Conservation (phyloP, 2,888 invertebrate genomes). For the Pristionchus entomophagus region DNA sequence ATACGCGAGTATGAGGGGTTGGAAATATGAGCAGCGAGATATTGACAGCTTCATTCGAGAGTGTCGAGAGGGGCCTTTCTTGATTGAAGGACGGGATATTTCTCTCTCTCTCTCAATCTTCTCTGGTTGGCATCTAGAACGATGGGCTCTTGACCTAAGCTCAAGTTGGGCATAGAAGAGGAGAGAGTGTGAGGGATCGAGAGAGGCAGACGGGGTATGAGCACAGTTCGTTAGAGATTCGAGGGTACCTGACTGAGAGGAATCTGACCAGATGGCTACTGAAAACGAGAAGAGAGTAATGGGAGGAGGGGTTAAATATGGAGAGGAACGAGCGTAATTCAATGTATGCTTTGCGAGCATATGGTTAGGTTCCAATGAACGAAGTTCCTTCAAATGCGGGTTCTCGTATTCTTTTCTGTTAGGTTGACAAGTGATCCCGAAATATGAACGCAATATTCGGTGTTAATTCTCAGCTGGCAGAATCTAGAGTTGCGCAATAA, state of each 20-base stretch:
- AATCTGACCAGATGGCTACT: background rate
- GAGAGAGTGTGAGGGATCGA: background rate
- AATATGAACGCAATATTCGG: too few species aligned
- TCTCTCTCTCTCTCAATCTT: background rate
- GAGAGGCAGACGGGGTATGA: background rate
- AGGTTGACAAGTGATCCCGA: background rate
- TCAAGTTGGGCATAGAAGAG: background rate
- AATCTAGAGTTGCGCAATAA: background rate
- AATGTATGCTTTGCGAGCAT: too few species aligned
- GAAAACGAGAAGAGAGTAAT: background rate
- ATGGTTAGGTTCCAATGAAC: too few species aligned
- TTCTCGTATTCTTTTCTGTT: background rate
- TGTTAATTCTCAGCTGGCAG: background rate
- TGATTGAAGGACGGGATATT: slow-evolving; percentile 31
- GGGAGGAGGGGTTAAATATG: background rate
- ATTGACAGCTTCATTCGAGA: slow-evolving; percentile 38
- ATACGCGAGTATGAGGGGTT: background rate
- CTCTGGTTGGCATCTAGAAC: background rate
- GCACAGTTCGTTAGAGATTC: background rate
- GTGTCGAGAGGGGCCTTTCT: background rate
- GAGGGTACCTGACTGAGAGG: background rate
- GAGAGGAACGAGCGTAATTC: background rate
- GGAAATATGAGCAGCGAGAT: slow-evolving; percentile 6
- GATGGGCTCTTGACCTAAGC: slow-evolving; percentile 1
- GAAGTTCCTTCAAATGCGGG: too few species aligned